These are phyloP conservation scores for Proteles cristata DNA, from an alignment of 2,113 vertebrate genomes.

Conservation along the genomic window DNA sequence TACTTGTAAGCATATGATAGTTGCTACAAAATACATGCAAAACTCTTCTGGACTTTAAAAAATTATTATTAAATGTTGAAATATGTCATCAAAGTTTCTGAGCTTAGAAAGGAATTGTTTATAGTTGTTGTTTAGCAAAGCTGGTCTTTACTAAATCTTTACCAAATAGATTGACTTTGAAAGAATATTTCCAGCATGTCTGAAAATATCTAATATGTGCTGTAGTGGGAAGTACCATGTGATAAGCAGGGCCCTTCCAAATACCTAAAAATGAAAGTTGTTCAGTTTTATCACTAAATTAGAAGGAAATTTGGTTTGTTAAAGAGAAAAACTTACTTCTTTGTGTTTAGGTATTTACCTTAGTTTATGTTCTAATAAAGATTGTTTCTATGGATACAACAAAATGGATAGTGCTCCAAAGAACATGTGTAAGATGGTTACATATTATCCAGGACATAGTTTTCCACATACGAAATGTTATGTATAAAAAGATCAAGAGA, in stretches of 20 bases:
- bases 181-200: not conserved
- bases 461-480: not conserved
- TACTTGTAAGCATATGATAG: not conserved
- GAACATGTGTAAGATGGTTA: not conserved
- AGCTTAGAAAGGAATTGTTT: not conserved
- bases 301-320: not conserved
- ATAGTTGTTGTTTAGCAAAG: not conserved
- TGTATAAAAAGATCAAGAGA: not conserved
- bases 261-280: not conserved
- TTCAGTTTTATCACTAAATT: not conserved
- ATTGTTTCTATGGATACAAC: not conserved
- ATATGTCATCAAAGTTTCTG: not conserved
- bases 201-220: conserved; percentile 14
- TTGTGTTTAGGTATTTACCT: not conserved
- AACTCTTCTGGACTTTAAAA: not conserved
- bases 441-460: not conserved
- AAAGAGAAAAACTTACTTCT: not conserved
- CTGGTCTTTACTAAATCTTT: not conserved
- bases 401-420: not conserved
- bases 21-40: not conserved
- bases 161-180: not conserved
- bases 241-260: not conserved
- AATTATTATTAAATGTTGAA: conserved; percentile 42
- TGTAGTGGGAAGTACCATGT: not conserved
- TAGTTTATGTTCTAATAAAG: not conserved